Conservation (phyloP, 1,140 invertebrate species). For the Tetramorium alpestre region DNA sequence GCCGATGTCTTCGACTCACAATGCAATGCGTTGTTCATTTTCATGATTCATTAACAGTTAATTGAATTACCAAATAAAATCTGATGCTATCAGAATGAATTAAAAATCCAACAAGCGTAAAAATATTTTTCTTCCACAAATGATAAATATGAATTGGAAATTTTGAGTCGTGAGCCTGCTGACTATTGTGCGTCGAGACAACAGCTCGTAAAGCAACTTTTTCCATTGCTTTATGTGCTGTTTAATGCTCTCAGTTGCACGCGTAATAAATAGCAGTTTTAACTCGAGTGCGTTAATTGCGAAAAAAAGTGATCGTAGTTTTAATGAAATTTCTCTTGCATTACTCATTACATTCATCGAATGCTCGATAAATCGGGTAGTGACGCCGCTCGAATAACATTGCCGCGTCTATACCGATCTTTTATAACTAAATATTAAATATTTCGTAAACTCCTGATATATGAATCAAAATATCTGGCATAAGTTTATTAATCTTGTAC, state of each 20-base stretch:
- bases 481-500: background rate
- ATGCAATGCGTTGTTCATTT: background rate
- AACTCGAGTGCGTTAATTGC: slow-evolving; percentile 10
- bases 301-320: background rate
- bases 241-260: background rate
- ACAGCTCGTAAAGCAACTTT: slow-evolving; percentile 2
- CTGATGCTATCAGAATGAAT: background rate
- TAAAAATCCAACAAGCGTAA: background rate
- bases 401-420: background rate
- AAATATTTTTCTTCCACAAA: background rate
- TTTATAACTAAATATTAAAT: slow-evolving; percentile 29
- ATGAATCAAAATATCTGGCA: background rate
- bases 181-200: background rate
- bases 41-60: background rate
- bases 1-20: background rate
- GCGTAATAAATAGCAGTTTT: background rate
- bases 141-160: background rate
- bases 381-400: slow-evolving; percentile 1
- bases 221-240: slow-evolving; percentile 5
- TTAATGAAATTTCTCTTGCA: slow-evolving; percentile 17
- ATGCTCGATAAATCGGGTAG: background rate
- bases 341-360: background rate
- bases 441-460: background rate
- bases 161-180: background rate
- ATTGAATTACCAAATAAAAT: background rate